Evolutionary conservation across 2,888 invertebrate species (phyloP), one percentile per base, ranked within the genome.

Genomic region (Rhagonycha fulva): DNA sequence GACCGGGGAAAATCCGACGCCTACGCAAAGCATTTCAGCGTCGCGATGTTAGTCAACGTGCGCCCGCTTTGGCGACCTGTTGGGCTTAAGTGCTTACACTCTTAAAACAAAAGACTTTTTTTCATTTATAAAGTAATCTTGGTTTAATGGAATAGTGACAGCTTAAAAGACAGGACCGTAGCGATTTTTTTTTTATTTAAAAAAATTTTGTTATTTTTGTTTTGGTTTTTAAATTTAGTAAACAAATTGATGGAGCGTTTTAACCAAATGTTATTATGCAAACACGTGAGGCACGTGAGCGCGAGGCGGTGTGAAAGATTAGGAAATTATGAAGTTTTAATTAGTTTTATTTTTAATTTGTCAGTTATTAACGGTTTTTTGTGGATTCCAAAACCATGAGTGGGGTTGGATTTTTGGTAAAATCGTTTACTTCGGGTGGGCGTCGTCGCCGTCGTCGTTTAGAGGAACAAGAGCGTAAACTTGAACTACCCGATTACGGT

Each of bases 391-490:
- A 70, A 68, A 74, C 24, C 62, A 91, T 91, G 91, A 91, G 91
- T 84, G 91, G 91, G 63, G 91, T 91, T 71, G 90, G 91, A 66
- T 90, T 91, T 82, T 84, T 91, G 80, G 91, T 93, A 87, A 93
- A 93, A 87, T 92, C 92, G 26, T 91, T 93, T 81, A 91, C 91
- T 68, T 91, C 92, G 23, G 90, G 90, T 81, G 86, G 89, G 78
- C 89, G 91, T 81, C 89, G 91, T 81, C 90, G 92, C 61, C 89
- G 92, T 68, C 89, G 91, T 73, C 90, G 91, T 73, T 91, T 91
- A 87, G 92, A 92, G 80, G 92, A 92, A 84, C 91, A 92, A 85
- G 89, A 89, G 81, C 87, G 88, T 73, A 85, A 85, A 81, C 83
- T 86, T 78, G 78, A 76, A 70, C 75, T 76, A 14, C 73, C 78